Conservation (phyloP, 2,888 invertebrate species). For the Nasonovia ribisnigri region DNA sequence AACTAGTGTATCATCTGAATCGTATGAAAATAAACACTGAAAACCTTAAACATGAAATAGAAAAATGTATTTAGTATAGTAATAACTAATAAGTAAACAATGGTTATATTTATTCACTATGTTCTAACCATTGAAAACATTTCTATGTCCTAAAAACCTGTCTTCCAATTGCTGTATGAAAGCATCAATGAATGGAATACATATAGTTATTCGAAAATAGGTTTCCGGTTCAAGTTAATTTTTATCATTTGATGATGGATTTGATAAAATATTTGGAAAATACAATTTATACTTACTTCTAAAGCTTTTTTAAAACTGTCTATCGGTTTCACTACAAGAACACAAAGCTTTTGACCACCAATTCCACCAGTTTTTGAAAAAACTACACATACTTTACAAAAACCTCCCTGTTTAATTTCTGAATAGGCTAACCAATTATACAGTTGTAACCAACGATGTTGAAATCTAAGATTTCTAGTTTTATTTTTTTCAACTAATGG, state of each 20-base stretch:
- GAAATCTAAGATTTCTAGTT: slow-evolving; percentile 28
- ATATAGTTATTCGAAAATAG: no score
- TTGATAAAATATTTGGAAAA: background rate
- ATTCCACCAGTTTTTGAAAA: slow-evolving; percentile 10
- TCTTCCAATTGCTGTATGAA: slow-evolving; percentile 21
- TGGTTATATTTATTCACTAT: no score
- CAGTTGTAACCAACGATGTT: background rate
- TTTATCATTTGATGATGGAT: background rate
- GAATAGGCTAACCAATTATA: background rate
- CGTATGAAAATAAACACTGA: no score
- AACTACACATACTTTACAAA: slow-evolving; percentile 20
- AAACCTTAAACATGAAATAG: no score
- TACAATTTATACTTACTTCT: slow-evolving; percentile 22
- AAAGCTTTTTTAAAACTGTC: slow-evolving; percentile 5
- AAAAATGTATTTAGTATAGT: no score
- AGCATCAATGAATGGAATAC: no score
- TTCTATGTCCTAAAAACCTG: slow-evolving; percentile 39
- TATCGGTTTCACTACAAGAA: background rate
- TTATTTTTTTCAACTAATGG: slow-evolving; percentile 16
- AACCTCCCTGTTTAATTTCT: slow-evolving; percentile 8
- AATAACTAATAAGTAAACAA: no score
- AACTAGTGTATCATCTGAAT: no score
- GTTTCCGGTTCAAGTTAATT: no score
- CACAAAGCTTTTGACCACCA: slow-evolving; percentile 9
- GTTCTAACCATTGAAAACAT: background rate